These are phyloP conservation scores for Anguilla megastoma DNA, from an alignment of 2,797 vertebrate genomes.

Conservation along the genomic window DNA sequence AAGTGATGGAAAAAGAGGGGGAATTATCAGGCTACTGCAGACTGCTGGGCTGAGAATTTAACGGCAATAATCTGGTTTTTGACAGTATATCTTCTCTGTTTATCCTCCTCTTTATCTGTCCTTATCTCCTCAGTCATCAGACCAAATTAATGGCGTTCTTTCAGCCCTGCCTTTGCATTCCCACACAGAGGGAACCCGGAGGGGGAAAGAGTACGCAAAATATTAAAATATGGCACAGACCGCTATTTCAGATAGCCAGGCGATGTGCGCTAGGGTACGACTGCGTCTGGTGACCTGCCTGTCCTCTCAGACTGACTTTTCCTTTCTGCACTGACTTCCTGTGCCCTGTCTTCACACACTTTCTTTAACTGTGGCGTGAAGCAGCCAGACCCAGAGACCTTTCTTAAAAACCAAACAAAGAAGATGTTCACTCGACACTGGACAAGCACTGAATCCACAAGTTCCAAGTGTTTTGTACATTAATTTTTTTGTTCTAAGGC, in stretches of 20 bases:
- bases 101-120: conserved; percentile 88
- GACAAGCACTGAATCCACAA: background rate
- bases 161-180: conserved; percentile 86
- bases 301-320: background rate
- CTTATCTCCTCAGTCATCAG: conserved; percentile 90
- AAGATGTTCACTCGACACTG: background rate
- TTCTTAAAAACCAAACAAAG: background rate
- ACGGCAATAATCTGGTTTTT: conserved; percentile 91
- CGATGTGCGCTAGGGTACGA: conserved; percentile 76
- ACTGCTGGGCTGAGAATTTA: conserved; percentile 89
- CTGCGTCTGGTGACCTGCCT: conserved; percentile 42
- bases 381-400: background rate
- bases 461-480: background rate
- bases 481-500: too few species aligned
- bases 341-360: background rate
- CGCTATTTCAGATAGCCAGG: conserved; percentile 86
- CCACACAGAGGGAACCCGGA: conserved; percentile 82
- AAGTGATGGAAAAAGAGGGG: conserved; percentile 84
- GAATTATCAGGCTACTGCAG: conserved; percentile 89
- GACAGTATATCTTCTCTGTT: conserved; percentile 88
- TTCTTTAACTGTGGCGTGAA: background rate
- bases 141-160: conserved; percentile 95
- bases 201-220: conserved; percentile 90
- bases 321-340: background rate
- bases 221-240: conserved; percentile 92